Evolutionary conservation across 2,113 vertebrate species (phyloP).

Genomic region (Lepus europaeus): DNA sequence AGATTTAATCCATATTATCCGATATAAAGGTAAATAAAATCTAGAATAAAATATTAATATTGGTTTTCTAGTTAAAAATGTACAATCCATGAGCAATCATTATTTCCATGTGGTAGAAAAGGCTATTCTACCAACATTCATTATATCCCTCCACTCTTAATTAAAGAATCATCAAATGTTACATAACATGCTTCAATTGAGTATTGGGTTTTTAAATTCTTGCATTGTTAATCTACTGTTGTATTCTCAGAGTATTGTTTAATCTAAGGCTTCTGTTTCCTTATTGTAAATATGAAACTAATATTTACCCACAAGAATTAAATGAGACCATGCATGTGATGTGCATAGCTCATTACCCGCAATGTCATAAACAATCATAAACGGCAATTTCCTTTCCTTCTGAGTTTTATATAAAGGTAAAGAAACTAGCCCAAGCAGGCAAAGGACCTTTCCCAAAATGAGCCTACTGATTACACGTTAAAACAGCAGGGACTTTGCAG

Average conservation of each 20-base stretch:
- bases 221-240: neutral
- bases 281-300: neutral
- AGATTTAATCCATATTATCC: neutral
- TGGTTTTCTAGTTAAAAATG: constrained; percentile 29
- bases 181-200: neutral
- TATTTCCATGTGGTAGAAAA: neutral
- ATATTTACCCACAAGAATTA: constrained; percentile 40
- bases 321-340: neutral
- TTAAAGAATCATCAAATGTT: neutral
- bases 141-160: neutral
- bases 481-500: neutral
- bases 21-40: constrained; percentile 24
- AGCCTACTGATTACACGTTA: neutral
- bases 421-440: neutral
- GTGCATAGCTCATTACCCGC: neutral
- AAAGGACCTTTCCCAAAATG: neutral
- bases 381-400: constrained; percentile 8
- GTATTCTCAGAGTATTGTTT: neutral
- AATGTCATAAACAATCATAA: neutral
- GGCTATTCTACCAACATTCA: neutral
- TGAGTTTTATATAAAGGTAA: neutral
- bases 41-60: constrained; percentile 16
- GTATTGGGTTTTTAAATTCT: neutral
- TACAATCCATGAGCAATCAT: neutral
- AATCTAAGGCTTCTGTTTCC: neutral